These are phyloP conservation scores for Pseudochaenichthys georgianus DNA, from an alignment of 2,797 vertebrate species.

Conservation along the genomic window DNA sequence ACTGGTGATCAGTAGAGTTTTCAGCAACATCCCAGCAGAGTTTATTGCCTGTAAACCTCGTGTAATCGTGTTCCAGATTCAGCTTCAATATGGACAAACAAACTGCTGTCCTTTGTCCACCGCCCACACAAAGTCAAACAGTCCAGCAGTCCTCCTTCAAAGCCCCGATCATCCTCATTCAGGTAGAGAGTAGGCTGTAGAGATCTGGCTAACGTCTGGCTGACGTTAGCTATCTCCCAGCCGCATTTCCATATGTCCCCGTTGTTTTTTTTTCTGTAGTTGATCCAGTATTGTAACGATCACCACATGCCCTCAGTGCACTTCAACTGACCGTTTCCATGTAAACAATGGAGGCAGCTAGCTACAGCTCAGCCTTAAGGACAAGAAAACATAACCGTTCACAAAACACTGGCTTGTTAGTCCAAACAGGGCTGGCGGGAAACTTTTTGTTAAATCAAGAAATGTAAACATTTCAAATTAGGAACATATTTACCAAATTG, in stretches of 20 bases:
- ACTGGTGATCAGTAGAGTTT: constrained; percentile 66
- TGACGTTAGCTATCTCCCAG: constrained; percentile 49
- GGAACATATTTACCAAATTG: constrained; percentile 1
- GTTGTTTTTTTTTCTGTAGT: not conserved
- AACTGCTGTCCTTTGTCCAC: constrained; percentile 42
- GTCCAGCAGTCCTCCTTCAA: constrained; percentile 44
- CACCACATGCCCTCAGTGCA: constrained; percentile 28
- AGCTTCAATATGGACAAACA: constrained; percentile 29
- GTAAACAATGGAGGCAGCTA: constrained; percentile 61
- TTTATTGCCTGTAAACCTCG: constrained; percentile 23
- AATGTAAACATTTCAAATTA: not conserved
- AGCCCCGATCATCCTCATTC: constrained; percentile 45
- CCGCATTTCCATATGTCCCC: constrained; percentile 40
- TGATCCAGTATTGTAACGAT: constrained; percentile 21
- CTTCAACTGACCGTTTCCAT: constrained; percentile 45
- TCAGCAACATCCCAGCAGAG: constrained; percentile 55
- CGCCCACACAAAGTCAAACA: constrained; percentile 58
- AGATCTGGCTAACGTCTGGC: constrained; percentile 4
- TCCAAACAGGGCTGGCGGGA: fast-evolving
- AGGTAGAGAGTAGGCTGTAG: not conserved
- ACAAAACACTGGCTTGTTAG: not conserved
- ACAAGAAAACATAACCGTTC: not conserved
- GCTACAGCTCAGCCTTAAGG: constrained; percentile 25
- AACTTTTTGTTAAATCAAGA: not conserved
- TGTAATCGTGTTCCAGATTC: constrained; percentile 33